Evolutionary conservation across 1,140 invertebrate genomes (phyloP).

Genomic region (Choristoneura fumiferana): DNA sequence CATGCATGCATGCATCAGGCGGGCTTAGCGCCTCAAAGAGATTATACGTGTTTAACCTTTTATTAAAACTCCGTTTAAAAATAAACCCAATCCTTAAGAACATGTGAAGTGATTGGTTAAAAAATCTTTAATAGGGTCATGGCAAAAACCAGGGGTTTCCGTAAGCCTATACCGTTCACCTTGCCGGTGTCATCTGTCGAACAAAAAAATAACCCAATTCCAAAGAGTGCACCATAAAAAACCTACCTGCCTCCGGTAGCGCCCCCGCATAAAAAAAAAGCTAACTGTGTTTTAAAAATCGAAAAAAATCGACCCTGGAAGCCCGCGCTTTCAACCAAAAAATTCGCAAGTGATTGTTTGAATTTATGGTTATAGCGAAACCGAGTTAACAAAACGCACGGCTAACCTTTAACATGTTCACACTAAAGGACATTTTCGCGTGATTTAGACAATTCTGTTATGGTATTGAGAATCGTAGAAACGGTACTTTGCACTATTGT

Average conservation of each 20-base stretch:
- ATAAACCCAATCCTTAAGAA: conserved; percentile 29
- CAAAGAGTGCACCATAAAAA: conserved; percentile 54
- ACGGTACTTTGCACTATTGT: conserved; percentile 7
- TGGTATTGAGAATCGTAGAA: background rate
- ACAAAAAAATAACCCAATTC: conserved; percentile 70
- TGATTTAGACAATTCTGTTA: too few species aligned
- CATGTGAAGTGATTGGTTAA: conserved; percentile 62
- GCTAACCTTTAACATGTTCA: too few species aligned
- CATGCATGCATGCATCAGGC: too few species aligned
- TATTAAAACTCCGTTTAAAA: background rate
- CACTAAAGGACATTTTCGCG: too few species aligned
- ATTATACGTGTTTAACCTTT: too few species aligned
- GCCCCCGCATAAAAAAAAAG: conserved; percentile 53
- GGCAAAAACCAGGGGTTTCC: conserved; percentile 65
- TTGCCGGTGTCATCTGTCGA: conserved; percentile 56
- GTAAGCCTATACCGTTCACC: conserved; percentile 70
- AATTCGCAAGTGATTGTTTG: too few species aligned
- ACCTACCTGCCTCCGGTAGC: conserved; percentile 63
- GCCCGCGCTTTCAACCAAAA: too few species aligned
- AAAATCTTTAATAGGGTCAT: conserved; percentile 58
- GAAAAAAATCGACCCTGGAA: conserved; percentile 7
- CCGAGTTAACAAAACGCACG: background rate
- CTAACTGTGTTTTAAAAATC: conserved; percentile 54
- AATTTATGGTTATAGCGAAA: conserved; percentile 9
- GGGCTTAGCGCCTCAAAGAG: too few species aligned